These are phyloP conservation scores for Medauroidea extradentata DNA, from an alignment of 1,140 invertebrate species.

Conservation along the genomic window DNA sequence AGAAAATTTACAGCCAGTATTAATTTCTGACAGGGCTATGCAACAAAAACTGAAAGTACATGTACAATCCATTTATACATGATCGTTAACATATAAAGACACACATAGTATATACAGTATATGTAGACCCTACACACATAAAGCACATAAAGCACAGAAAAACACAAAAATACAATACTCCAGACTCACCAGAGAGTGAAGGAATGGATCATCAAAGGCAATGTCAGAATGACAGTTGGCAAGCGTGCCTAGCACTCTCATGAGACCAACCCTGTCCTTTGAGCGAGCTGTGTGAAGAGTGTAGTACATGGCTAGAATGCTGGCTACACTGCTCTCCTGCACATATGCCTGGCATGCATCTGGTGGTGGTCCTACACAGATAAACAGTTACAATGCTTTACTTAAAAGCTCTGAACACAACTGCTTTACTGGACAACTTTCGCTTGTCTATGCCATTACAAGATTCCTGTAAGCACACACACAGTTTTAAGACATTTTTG, in stretches of 20 bases:
- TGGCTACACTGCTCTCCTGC: slow-evolving; percentile 83
- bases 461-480: too few relatives aligned
- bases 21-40: too few relatives aligned
- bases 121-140: too few relatives aligned
- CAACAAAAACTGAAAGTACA: too few relatives aligned
- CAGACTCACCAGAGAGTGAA: slow-evolving; percentile 74
- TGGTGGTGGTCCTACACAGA: slow-evolving; percentile 68
- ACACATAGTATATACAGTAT: too few relatives aligned
- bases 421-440: too few relatives aligned
- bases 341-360: slow-evolving; percentile 90
- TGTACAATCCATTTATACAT: too few relatives aligned
- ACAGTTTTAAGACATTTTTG: too few relatives aligned
- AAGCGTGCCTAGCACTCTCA: slow-evolving; percentile 81
- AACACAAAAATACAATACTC: slow-evolving; percentile 18
- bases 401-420: not conserved
- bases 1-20: too few relatives aligned
- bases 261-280: slow-evolving; percentile 78
- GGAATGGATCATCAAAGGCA: slow-evolving; percentile 91
- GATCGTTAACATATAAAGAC: too few relatives aligned
- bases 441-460: too few relatives aligned
- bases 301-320: slow-evolving; percentile 93
- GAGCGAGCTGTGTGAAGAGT: slow-evolving; percentile 78
- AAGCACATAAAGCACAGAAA: too few relatives aligned
- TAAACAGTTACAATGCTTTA: not conserved
- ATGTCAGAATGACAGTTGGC: slow-evolving; percentile 87